Base-by-base conservation (phyloP, 2,797 vertebrate species). In the Amphiprion clarkii region DNA sequence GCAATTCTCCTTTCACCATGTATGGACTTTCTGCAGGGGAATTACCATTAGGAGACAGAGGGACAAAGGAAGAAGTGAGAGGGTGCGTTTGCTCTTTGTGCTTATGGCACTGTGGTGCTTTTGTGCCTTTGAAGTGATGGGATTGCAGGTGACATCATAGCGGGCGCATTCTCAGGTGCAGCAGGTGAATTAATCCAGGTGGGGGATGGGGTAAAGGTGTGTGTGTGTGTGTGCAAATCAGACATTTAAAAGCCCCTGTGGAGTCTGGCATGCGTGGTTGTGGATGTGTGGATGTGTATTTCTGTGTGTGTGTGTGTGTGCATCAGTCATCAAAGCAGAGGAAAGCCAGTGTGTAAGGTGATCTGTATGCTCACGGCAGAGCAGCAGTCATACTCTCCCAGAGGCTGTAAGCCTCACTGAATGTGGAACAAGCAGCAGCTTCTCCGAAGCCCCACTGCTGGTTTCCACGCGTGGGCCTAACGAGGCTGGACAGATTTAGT, bases 361-460 rank as follows among this genome's bases (percentile, higher is more conserved):
- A 94, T 92, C 88, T 86, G 87, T 88, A 89, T 89, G 88, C 92
- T 92, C 86, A 78, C 42, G 83, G 88, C 89, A 83, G 82, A 87
- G 87, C 81, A 78, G 84, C 86, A 87, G 86, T 89, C 83, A 62
- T 84, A 75, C 74, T 79, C 88, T 88, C 88, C 89, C 88, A 91
- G 87, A 90, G 84, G 96, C 95, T 93, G 89, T 79, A 94, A 88
- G 85, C 89, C 89, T 89, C 53, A 54, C 76, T 88, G 90, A 91
- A 85, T 86, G 94, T 87, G 94, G 95, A 95, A 93, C 93, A 87
- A 77, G 79, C 92, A 83, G 87, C 83, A 73, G 86, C 69, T 87
- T 69, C 84, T 84, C 86, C 70, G 58, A 71, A 75, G 71, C 68
- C 1, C 21, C 53, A 31, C 74, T 66, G 67, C 78, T 77, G 62